These are phyloP conservation scores for Spinus pinus DNA, from an alignment of 2,797 vertebrate species.

Conservation along the genomic window DNA sequence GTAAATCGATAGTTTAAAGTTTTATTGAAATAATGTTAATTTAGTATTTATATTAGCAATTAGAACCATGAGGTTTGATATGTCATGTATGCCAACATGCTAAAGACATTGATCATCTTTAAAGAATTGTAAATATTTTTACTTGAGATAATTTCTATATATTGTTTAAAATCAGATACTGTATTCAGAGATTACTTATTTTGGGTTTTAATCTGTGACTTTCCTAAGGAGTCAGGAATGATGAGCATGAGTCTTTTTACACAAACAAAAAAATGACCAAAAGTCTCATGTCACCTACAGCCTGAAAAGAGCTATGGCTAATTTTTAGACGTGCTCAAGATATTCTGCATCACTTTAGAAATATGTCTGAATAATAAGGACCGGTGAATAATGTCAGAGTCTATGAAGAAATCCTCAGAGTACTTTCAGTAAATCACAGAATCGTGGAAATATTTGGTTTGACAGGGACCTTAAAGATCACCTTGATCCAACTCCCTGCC, in stretches of 20 bases:
- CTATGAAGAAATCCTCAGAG: not conserved
- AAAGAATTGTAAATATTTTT: not conserved
- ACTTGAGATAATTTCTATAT: not conserved
- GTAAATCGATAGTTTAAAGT: fast-evolving
- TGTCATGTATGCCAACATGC: fast-evolving
- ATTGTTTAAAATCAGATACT: not conserved
- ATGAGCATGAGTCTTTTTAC: not conserved
- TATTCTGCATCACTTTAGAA: not conserved
- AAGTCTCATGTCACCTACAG: not conserved
- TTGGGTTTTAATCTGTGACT: not conserved
- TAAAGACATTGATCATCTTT: not conserved
- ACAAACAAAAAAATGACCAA: not conserved
- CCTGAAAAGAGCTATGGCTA: not conserved
- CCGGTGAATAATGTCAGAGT: not conserved
- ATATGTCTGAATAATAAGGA: not conserved
- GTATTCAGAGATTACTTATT: fast-evolving
- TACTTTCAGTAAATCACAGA: not conserved
- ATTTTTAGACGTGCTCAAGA: not conserved
- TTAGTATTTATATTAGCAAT: not conserved
- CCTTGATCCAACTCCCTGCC: not conserved
- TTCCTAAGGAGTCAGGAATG: not conserved
- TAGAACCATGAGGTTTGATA: not conserved
- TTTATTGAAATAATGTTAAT: not conserved
- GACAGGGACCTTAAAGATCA: not conserved
- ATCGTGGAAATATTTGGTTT: not conserved